Percentiles rank a stretch among this genome's conserved stretches.
Evolutionary conservation across 2,113 vertebrate species (phyloP).

Genomic region (Turdus rufiventris): DNA sequence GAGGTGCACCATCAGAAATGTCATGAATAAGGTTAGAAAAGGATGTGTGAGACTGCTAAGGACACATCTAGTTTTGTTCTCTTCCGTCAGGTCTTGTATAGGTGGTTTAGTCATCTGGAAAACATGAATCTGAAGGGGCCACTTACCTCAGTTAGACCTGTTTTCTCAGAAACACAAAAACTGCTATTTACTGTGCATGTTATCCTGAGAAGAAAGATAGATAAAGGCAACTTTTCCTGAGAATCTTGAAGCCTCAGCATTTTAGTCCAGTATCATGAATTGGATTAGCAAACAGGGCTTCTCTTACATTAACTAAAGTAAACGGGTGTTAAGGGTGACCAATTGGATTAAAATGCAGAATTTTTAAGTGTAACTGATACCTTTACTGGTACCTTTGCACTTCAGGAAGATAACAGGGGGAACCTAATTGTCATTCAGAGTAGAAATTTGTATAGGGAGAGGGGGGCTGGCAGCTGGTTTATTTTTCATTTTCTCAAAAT

Average conservation of each 20-base stretch:
- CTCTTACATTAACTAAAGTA: background rate
- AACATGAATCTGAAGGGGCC: background rate
- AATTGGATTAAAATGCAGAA: slow-evolving; percentile 26
- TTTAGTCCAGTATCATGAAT: background rate
- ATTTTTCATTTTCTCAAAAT: background rate
- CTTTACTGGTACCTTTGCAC: background rate
- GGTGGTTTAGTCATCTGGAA: background rate
- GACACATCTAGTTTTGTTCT: background rate
- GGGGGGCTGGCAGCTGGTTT: background rate
- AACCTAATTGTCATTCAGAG: background rate
- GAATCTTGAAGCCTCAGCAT: background rate
- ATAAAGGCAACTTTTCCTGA: background rate
- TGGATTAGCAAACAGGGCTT: background rate
- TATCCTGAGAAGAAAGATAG: background rate
- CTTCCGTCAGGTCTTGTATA: background rate
- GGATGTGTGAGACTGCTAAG: background rate
- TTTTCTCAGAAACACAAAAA: background rate
- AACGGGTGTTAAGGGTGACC: background rate
- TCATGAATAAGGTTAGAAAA: background rate
- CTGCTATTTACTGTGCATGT: background rate
- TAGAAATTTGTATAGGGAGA: background rate
- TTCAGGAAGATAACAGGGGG: background rate
- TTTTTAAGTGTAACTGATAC: background rate
- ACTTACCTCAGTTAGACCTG: background rate
- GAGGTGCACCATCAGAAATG: background rate